Evolutionary conservation across 2,888 invertebrate genomes (phyloP).

Genomic region (Tolmerus cingulatus): DNA sequence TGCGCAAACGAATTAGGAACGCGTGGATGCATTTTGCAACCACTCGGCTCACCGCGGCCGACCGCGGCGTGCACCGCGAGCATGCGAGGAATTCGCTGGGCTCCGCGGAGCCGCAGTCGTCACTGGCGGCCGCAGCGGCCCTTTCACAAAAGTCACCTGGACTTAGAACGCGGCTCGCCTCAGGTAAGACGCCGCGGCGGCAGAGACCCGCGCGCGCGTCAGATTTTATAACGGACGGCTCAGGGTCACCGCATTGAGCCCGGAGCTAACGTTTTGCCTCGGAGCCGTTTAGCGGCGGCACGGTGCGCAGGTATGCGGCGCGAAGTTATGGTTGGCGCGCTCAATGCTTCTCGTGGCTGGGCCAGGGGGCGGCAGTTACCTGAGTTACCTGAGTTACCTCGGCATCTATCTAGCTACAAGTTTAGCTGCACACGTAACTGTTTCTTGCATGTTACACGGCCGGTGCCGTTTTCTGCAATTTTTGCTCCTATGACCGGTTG

Average conservation of each 20-base stretch:
- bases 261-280: conserved; percentile 46
- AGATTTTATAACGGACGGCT: conserved; percentile 44
- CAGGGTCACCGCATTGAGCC: conserved; percentile 44
- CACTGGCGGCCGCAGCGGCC: not conserved
- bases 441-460: conserved; percentile 48
- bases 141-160: conserved; percentile 28
- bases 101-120: not conserved
- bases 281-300: conserved; percentile 39
- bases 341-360: conserved; percentile 15
- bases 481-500: conserved; percentile 36
- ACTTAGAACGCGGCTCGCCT: not conserved
- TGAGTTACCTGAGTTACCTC: conserved; percentile 1
- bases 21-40: not conserved
- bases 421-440: conserved; percentile 45
- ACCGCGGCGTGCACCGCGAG: not conserved
- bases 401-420: conserved; percentile 15
- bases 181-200: not conserved
- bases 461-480: conserved; percentile 45
- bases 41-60: not conserved
- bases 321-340: conserved; percentile 24
- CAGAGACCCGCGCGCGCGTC: not conserved
- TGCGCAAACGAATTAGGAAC: not conserved
- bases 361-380: not conserved
- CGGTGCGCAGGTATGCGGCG: not conserved
- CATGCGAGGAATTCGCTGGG: not conserved